Evolutionary conservation across 2,797 vertebrate genomes (phyloP).

Genomic region (Sebastes minor): DNA sequence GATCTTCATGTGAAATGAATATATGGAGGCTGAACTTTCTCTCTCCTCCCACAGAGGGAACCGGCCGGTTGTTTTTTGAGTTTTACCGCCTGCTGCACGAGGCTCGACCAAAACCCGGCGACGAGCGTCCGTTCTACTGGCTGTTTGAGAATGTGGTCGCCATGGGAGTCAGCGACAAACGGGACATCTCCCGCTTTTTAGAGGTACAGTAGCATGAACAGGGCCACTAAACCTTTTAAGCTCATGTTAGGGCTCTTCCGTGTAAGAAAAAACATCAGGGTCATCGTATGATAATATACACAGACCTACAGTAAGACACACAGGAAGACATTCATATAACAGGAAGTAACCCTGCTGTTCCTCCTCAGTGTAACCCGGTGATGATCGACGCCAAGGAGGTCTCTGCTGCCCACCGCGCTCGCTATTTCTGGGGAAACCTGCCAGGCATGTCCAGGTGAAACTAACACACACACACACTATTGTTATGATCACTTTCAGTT

Average conservation of each 20-base stretch:
- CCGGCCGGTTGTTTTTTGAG: conserved; percentile 93
- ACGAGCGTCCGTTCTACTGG: conserved; percentile 95
- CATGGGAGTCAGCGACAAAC: conserved; percentile 95
- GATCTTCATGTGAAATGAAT: background rate
- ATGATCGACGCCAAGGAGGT: conserved; percentile 96
- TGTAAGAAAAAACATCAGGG: background rate
- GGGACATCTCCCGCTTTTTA: conserved; percentile 94
- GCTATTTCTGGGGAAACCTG: conserved; percentile 96
- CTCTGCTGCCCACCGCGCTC: conserved; percentile 90
- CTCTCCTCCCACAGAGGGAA: conserved; percentile 83
- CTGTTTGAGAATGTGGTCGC: conserved; percentile 97
- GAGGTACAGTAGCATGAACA: conserved; percentile 81
- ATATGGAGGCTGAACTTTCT: background rate
- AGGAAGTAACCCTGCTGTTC: background rate
- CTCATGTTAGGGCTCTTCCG: background rate
- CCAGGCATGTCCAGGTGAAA: conserved; percentile 94
- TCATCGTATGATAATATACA: too few relatives aligned
- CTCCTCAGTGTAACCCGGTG: conserved; percentile 91
- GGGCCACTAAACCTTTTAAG: background rate
- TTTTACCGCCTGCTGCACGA: conserved; percentile 94
- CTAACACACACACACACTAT: background rate
- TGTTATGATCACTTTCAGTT: background rate
- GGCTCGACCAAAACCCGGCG: conserved; percentile 88
- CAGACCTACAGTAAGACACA: background rate
- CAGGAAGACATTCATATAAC: background rate